Conservation (phyloP, 2,113 vertebrate genomes). For the Callionymus lyra region DNA sequence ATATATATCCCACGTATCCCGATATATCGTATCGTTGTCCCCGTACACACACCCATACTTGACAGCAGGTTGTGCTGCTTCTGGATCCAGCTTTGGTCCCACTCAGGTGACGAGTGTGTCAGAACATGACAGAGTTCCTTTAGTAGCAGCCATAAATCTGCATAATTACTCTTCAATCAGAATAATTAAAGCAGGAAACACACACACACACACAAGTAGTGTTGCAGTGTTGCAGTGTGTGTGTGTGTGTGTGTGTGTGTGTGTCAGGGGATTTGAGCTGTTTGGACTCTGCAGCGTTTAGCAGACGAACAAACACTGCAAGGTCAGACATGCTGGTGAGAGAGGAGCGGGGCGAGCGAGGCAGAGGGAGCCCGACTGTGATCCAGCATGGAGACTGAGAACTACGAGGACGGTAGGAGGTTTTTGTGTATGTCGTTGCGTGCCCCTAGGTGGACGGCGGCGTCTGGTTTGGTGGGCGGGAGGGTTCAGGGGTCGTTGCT, state of each 20-base stretch:
- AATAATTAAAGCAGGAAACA: conserved; percentile 37
- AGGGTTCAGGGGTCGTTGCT: too few relatives aligned
- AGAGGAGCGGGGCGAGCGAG: not conserved
- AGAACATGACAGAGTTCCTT: conserved; percentile 6
- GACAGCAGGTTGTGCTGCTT: too few relatives aligned
- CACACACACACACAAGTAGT: conserved; percentile 9
- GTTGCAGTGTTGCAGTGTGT: too few relatives aligned
- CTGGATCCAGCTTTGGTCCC: too few relatives aligned
- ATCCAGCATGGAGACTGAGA: conserved; percentile 52
- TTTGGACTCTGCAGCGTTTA: conserved; percentile 17
- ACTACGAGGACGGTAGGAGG: conserved; percentile 46
- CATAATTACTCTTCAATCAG: conserved; percentile 34
- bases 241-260: not conserved
- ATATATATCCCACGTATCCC: too few relatives aligned
- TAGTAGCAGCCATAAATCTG: conserved; percentile 13
- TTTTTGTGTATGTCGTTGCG: conserved; percentile 13
- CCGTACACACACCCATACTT: too few relatives aligned
- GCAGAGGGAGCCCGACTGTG: conserved; percentile 1
- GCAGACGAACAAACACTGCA: conserved; percentile 39
- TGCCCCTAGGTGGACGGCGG: conserved; percentile 1
- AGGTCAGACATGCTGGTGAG: conserved; percentile 44
- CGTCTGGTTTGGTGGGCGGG: not conserved
- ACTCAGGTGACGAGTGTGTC: too few relatives aligned
- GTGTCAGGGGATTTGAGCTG: not conserved
- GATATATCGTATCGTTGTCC: too few relatives aligned